Evolutionary conservation across 2,797 vertebrate species (phyloP).

Genomic region (Danio choprae): DNA sequence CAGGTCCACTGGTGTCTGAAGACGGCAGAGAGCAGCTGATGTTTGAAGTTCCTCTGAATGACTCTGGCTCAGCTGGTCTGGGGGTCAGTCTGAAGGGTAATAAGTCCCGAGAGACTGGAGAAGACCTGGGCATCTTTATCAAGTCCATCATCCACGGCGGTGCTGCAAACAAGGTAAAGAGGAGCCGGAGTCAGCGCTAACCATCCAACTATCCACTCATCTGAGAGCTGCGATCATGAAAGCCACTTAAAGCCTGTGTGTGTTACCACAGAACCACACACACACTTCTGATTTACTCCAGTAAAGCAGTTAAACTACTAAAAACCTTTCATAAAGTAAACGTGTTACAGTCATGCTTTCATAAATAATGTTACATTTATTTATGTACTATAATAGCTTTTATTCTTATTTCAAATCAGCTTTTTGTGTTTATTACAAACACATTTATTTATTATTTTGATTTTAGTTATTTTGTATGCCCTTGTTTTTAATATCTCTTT

Average conservation of each 20-base stretch:
- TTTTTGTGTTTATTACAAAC: too few relatives aligned
- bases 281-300: too few relatives aligned
- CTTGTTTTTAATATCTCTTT: too few relatives aligned
- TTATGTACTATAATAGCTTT: too few relatives aligned
- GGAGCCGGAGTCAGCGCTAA: neutral
- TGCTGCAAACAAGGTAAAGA: slow-evolving; percentile 83
- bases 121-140: slow-evolving; percentile 88
- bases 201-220: neutral
- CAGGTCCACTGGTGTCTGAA: slow-evolving; percentile 68
- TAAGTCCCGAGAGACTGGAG: slow-evolving; percentile 82
- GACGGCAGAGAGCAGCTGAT: slow-evolving; percentile 82
- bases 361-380: too few relatives aligned
- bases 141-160: slow-evolving; percentile 87
- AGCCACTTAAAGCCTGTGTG: neutral
- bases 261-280: too few relatives aligned
- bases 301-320: too few relatives aligned
- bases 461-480: too few relatives aligned
- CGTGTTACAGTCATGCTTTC: too few relatives aligned
- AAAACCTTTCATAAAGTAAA: too few relatives aligned
- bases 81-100: slow-evolving; percentile 88
- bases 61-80: slow-evolving; percentile 84
- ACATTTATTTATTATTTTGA: too few relatives aligned
- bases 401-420: too few relatives aligned
- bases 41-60: slow-evolving; percentile 85
- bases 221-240: neutral